phyloP scores from a whole-genome alignment of 2,888 invertebrate species.

The Eucriotettix oculatus region DNA sequence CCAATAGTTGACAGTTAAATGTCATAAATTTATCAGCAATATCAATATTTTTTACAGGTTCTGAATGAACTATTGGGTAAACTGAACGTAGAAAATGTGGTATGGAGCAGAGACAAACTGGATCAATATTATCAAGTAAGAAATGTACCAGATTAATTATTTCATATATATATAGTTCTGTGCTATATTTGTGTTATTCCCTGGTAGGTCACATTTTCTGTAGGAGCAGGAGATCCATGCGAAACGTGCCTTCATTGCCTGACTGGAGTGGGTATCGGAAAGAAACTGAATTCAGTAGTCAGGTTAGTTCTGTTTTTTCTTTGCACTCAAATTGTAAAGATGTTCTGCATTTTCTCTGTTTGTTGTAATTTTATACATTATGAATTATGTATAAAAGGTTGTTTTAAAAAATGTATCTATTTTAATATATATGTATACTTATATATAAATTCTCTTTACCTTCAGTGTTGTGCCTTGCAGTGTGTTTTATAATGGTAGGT shows the following conservation, averaged over 20 bases:
- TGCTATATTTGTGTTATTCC: neutral
- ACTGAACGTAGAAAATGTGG: constrained; percentile 48
- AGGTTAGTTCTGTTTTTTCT: constrained; percentile 25
- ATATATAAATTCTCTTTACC: neutral
- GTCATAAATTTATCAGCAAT: no score
- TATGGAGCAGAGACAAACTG: constrained; percentile 49
- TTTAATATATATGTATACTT: neutral
- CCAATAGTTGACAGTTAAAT: no score
- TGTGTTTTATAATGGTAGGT: constrained; percentile 33
- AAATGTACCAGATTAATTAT: neutral
- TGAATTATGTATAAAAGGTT: no score
- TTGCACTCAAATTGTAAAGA: no score
- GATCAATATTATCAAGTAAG: constrained; percentile 48
- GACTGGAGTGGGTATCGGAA: constrained; percentile 53
- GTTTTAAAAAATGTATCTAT: no score
- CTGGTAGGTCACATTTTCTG: constrained; percentile 39
- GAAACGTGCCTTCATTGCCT: constrained; percentile 58
- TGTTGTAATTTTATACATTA: no score
- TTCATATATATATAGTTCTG: no score
- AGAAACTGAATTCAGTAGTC: constrained; percentile 49
- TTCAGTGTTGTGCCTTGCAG: constrained; percentile 43
- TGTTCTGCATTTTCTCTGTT: no score
- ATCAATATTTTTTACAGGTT: constrained; percentile 29
- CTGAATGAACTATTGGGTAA: constrained; percentile 48
- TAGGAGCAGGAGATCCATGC: constrained; percentile 50